phyloP scores from a whole-genome alignment of 37 sponge, comb jelly and placozoan species.

The Hexactinellida sp. region DNA sequence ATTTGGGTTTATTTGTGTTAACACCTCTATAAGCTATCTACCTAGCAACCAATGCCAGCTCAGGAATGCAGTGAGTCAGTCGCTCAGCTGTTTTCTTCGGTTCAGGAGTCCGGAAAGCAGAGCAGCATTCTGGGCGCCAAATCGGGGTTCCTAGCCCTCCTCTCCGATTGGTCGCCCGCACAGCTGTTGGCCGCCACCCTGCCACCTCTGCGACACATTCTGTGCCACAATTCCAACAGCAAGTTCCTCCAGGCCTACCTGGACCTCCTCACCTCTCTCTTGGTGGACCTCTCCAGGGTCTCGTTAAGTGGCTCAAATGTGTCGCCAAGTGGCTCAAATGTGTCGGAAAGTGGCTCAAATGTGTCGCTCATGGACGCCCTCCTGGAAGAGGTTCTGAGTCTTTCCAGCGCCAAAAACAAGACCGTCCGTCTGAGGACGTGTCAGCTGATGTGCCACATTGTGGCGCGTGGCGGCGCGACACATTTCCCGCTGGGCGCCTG shows the following conservation, averaged over 20 bases:
- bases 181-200: not conserved
- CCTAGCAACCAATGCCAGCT: constrained; percentile 3
- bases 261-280: not conserved
- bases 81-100: not conserved
- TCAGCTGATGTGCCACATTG: not conserved
- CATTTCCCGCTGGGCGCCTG: not conserved
- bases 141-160: not conserved
- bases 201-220: constrained; percentile 15
- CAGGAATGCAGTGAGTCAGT: not conserved
- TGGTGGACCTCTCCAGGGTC: not conserved
- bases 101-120: not conserved
- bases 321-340: not conserved
- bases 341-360: not conserved
- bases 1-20: not conserved
- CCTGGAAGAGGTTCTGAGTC: not conserved
- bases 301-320: not conserved
- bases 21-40: not conserved
- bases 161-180: not conserved
- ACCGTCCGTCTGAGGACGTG: not conserved
- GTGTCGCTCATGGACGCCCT: not conserved
- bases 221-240: not conserved
- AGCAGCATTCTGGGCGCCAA: not conserved
- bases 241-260: not conserved
- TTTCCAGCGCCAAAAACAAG: not conserved
- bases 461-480: not conserved